These are phyloP conservation scores for Drosophila tanythrix DNA, from an alignment of 2,888 invertebrate genomes.

Conservation along the genomic window DNA sequence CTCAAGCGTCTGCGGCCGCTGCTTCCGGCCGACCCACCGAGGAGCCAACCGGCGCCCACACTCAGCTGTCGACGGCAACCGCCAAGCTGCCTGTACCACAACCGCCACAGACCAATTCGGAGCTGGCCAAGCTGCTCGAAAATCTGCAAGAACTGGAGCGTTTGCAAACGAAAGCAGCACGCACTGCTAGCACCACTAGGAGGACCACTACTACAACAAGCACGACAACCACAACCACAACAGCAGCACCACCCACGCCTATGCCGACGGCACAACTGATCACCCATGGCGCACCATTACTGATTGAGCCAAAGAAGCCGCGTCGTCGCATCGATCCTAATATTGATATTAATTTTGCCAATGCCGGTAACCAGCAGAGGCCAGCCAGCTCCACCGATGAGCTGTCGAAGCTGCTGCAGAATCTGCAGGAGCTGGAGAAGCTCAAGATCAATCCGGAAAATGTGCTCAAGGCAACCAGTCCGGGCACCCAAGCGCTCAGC, in stretches of 20 bases:
- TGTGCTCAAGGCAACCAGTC: conserved; percentile 61
- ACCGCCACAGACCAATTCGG: conserved; percentile 61
- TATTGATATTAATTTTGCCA: conserved; percentile 78
- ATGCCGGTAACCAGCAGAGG: conserved; percentile 71
- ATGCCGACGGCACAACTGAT: conserved; percentile 66
- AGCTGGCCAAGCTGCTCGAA: conserved; percentile 85
- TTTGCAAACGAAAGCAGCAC: conserved; percentile 62
- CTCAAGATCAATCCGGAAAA: conserved; percentile 78
- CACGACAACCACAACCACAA: conserved; percentile 47
- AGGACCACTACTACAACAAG: conserved; percentile 45
- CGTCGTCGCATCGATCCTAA: conserved; percentile 81
- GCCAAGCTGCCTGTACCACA: conserved; percentile 64
- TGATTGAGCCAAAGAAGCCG: conserved; percentile 81
- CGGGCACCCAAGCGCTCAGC: conserved; percentile 43
- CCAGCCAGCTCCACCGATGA: conserved; percentile 72
- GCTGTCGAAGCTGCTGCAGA: conserved; percentile 85
- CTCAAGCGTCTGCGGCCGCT: conserved; percentile 45
- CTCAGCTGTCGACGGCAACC: conserved; percentile 75
- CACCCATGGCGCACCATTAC: conserved; percentile 76
- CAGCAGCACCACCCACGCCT: conserved; percentile 48
- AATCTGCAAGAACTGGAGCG: conserved; percentile 84
- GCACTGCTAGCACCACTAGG: conserved; percentile 30
- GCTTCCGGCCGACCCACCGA: conserved; percentile 47
- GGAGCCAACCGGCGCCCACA: conserved; percentile 74
- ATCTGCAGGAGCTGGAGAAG: conserved; percentile 84